A percentile compares a stretch with the other conserved stretches of the same genome.
phyloP scores from a whole-genome alignment of 1,140 invertebrate species.

The Scaptomyza pallida region DNA sequence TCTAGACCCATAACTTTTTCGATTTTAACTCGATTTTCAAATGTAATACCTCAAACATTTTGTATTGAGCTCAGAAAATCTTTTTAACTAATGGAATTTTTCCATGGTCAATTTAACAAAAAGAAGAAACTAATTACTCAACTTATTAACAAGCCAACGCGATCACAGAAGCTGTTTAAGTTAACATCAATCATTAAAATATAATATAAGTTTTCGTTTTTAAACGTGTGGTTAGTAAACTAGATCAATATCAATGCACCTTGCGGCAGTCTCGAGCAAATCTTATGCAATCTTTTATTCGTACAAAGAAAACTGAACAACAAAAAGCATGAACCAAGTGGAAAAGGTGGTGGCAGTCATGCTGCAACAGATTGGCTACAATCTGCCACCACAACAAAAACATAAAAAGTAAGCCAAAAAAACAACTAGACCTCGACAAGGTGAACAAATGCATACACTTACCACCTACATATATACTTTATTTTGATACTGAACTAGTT shows the following conservation, averaged over 20 bases:
- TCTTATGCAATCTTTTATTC: slow-evolving; percentile 52
- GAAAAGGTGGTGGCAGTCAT: slow-evolving; percentile 30
- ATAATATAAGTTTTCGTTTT: too few species aligned
- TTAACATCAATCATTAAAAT: too few species aligned
- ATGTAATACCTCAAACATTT: too few species aligned
- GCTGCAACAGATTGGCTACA: slow-evolving; percentile 49
- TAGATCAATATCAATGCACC: slow-evolving; percentile 52
- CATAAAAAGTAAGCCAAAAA: slow-evolving; percentile 7
- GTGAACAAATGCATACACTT: neutral
- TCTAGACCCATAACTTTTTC: too few species aligned
- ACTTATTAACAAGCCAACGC: too few species aligned
- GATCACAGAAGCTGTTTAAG: neutral
- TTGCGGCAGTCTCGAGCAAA: slow-evolving; percentile 20
- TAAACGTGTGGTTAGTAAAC: slow-evolving; percentile 8
- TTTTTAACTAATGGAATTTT: too few species aligned
- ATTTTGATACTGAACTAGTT: neutral
- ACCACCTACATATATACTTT: neutral
- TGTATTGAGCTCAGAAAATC: too few species aligned
- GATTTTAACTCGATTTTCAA: too few species aligned
- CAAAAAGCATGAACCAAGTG: slow-evolving; percentile 38
- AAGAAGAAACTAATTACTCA: too few species aligned
- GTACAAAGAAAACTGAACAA: slow-evolving; percentile 1
- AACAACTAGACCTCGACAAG: neutral
- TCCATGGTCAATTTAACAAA: neutral
- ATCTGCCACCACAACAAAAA: slow-evolving; percentile 40